Evolutionary conservation across 2,797 vertebrate genomes (phyloP).

Genomic region (Limnodromus scolopaceus): DNA sequence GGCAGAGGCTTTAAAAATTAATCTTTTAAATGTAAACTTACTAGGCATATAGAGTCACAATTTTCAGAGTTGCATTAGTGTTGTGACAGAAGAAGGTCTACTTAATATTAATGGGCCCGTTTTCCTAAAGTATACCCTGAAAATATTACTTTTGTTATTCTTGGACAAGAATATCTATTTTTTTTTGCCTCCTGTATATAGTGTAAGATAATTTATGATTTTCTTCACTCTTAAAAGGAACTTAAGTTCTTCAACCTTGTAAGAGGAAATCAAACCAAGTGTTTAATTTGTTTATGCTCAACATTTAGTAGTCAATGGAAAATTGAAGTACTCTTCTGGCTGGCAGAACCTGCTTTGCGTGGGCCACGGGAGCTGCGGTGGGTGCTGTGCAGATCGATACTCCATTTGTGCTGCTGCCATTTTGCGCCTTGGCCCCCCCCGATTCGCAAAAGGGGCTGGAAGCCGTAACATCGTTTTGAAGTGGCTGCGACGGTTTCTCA

Average conservation of each 20-base stretch:
- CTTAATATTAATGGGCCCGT: neutral
- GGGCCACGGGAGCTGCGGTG: neutral
- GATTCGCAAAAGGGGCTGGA: constrained; percentile 12
- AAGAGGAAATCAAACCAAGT: neutral
- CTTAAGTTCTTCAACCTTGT: neutral
- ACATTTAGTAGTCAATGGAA: neutral
- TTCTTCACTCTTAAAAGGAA: neutral
- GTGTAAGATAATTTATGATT: neutral
- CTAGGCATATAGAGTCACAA: neutral
- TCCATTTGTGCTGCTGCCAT: neutral
- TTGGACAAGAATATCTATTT: neutral
- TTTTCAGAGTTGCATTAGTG: neutral
- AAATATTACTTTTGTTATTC: neutral
- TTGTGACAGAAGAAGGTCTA: neutral
- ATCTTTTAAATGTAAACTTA: neutral
- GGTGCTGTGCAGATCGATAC: neutral
- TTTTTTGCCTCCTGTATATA: neutral
- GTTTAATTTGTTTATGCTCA: neutral
- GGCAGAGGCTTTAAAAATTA: neutral
- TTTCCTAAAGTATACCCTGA: neutral
- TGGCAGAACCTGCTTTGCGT: neutral
- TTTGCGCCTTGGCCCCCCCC: neutral
- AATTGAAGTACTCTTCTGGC: neutral
- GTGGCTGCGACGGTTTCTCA: constrained; percentile 45
- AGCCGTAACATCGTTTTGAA: constrained; percentile 12